Percentiles rank a stretch among this genome's conserved stretches.
Evolutionary conservation across 2,888 invertebrate species (phyloP).

Genomic region (Serripes groenlandicus): DNA sequence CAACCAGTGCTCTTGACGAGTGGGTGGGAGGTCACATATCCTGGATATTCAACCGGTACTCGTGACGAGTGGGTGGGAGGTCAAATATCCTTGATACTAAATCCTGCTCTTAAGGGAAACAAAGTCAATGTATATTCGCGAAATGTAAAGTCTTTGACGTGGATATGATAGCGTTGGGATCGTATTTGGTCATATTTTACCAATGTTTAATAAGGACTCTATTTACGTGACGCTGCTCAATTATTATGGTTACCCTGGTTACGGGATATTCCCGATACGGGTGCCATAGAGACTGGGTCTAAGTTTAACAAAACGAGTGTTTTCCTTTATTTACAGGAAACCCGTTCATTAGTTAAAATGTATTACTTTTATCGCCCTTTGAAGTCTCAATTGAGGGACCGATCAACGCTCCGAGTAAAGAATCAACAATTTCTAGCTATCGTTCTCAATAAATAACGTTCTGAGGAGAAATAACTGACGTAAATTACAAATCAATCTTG

Average conservation of each 20-base stretch:
- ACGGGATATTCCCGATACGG: background rate
- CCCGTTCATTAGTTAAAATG: constrained; percentile 28
- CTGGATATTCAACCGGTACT: too few species aligned
- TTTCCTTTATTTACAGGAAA: constrained; percentile 10
- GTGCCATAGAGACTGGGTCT: background rate
- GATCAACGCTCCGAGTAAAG: background rate
- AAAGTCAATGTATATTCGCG: too few species aligned
- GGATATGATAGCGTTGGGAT: too few species aligned
- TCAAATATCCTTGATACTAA: too few species aligned
- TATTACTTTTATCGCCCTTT: constrained; percentile 31
- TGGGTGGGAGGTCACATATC: too few species aligned
- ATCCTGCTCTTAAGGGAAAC: too few species aligned
- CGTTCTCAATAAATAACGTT: constrained; percentile 54
- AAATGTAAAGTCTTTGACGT: too few species aligned
- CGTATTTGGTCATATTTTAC: too few species aligned
- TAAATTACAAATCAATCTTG: constrained; percentile 60
- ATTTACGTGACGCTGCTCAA: too few species aligned
- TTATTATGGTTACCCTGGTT: background rate
- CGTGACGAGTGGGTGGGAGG: too few species aligned
- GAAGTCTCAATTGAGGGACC: constrained; percentile 13
- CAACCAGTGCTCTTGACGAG: too few species aligned
- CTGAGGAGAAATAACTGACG: constrained; percentile 51
- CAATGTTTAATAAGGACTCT: too few species aligned
- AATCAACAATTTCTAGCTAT: constrained; percentile 36
- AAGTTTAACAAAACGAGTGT: background rate